Base-by-base conservation (phyloP, 2,888 invertebrate species). In the Tenthredo notha region DNA sequence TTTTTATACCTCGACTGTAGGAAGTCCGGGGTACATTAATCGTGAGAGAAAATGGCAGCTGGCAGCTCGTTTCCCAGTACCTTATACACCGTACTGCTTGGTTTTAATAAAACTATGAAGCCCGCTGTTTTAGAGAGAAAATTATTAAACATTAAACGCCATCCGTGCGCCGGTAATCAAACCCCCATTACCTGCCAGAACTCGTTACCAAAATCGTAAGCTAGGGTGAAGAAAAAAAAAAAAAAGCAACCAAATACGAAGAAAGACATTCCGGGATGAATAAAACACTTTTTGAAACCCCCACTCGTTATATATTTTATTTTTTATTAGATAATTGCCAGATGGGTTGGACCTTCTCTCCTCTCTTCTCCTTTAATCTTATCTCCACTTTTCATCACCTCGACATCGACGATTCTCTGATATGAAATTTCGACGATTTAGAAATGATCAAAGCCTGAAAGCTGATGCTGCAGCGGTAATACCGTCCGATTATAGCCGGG, bases 31-130 rank as follows among this genome's bases (percentile, higher is more conserved):
- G 54, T 54, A n/a, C 54, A 54, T 54, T 54, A 54, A 54, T 54
- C 54, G 67, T 5, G 15, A 2, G 67, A 12, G 29, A 15, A n/a
- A 54, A 54, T 54, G 54, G 54, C 54, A 54, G 54, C 54, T 61
- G 61, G 61, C 61, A 25, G 61, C 61, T 61, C 61, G 61, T 25
- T 58, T 21, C 25, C 7, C 61, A 25, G 10, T 25, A 0, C 12
- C 61, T 61, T 25, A 6, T 25, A 61, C 25, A 0, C 21, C 9
- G 25, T 21, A 21, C 21, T 61, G 0, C n/a, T 70, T n/a, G 33
- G 70, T 70, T 37, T 70, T 70, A 70, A 70, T 70, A 29, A 70
- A 70, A 70, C 70, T 37, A 70, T 70, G 37, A 70, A 70, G 33
- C 70, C 70, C 33, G 7, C 37, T 70, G 33, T 70, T 37, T 21